Conservation (phyloP, 2,113 vertebrate species). For the Lutjanus erythropterus region DNA sequence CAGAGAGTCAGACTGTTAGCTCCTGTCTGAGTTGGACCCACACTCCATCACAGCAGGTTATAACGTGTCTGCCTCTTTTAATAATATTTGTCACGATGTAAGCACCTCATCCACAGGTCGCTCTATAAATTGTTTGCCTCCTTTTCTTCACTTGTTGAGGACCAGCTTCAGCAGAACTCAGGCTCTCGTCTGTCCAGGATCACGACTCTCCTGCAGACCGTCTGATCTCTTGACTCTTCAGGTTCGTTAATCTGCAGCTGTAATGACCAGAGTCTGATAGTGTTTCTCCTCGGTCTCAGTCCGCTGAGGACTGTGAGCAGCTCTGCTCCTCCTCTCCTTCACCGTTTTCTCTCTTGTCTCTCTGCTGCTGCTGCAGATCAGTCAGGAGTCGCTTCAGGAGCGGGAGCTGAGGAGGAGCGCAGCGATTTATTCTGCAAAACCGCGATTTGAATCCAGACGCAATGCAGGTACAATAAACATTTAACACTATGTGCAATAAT, state of each 20-base stretch:
- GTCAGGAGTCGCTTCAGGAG: slow-evolving; percentile 15
- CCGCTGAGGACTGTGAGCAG: slow-evolving; percentile 32
- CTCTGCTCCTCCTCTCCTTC: slow-evolving; percentile 64
- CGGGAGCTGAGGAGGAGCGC: slow-evolving; percentile 32
- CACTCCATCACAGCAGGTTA: slow-evolving; percentile 21
- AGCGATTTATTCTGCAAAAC: slow-evolving; percentile 18
- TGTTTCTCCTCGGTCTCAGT: not conserved
- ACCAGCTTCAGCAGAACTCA: not conserved
- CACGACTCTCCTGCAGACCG: slow-evolving; percentile 11
- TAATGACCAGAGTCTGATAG: not conserved
- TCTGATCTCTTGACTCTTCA: not conserved
- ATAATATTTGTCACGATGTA: slow-evolving; percentile 56
- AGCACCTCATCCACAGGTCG: slow-evolving; percentile 25
- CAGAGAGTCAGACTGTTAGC: slow-evolving; percentile 39
- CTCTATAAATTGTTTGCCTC: slow-evolving; percentile 41
- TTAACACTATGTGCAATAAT: not conserved
- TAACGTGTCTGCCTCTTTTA: slow-evolving; percentile 50
- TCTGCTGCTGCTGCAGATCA: slow-evolving; percentile 47
- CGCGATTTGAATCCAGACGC: slow-evolving; percentile 33
- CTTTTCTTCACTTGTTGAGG: slow-evolving; percentile 46
- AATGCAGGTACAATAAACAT: slow-evolving; percentile 74
- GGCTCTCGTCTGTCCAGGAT: slow-evolving; percentile 6
- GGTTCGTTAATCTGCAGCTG: not conserved
- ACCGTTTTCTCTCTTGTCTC: slow-evolving; percentile 7
- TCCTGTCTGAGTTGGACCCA: slow-evolving; percentile 40